Conservation (phyloP, 2,113 vertebrate species). For the Saguinus imperator region DNA sequence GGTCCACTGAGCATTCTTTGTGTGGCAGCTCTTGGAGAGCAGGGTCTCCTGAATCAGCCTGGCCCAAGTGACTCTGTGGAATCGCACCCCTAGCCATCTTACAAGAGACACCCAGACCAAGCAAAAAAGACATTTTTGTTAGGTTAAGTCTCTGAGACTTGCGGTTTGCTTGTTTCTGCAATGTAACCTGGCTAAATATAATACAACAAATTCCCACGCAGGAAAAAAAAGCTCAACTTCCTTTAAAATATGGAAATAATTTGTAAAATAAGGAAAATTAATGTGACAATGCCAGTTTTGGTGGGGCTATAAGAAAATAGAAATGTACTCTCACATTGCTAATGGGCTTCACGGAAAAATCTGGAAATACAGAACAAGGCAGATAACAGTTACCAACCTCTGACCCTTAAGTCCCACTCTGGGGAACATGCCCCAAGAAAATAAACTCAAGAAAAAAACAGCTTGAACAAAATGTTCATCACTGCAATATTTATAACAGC, state of each 20-base stretch:
- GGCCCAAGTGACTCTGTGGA: neutral
- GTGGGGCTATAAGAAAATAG: neutral
- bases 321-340: neutral
- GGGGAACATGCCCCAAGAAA: conserved; percentile 51
- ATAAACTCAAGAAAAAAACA: conserved; percentile 62
- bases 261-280: neutral
- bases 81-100: neutral
- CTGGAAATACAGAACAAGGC: conserved; percentile 38
- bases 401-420: conserved; percentile 37
- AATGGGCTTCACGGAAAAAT: conserved; percentile 50
- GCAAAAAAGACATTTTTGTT: neutral
- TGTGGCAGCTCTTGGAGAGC: neutral
- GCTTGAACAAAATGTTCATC: conserved; percentile 69
- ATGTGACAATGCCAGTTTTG: neutral
- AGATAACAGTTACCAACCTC: conserved; percentile 32
- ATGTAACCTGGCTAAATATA: neutral
- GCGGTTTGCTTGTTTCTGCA: neutral
- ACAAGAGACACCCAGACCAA: neutral
- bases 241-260: conserved; percentile 23
- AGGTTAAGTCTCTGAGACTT: neutral
- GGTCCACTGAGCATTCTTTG: neutral
- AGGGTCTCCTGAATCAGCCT: neutral
- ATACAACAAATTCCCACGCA: neutral
- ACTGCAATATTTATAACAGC: conserved; percentile 58
- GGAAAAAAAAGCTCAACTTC: neutral